Conservation (phyloP, 2,113 vertebrate genomes). For the Pantherophis guttatus region DNA sequence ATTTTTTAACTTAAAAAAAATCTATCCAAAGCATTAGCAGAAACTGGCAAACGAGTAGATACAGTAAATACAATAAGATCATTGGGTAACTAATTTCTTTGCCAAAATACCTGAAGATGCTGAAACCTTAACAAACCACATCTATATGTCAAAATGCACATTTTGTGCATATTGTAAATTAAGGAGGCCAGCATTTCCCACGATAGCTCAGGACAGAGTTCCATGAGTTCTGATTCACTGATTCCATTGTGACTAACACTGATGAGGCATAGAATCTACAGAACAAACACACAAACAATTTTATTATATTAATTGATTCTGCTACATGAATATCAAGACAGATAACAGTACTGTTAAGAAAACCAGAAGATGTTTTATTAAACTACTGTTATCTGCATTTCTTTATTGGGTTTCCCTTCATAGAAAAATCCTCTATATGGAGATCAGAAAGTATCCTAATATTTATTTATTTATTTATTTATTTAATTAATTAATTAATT, state of each 20-base stretch:
- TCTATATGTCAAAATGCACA: conserved; percentile 80
- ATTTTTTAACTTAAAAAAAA: neutral
- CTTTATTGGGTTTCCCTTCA: no score
- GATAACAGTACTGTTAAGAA: neutral
- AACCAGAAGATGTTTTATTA: neutral
- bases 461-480: no score
- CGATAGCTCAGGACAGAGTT: conserved; percentile 82
- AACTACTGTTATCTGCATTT: neutral
- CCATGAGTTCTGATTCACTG: conserved; percentile 89
- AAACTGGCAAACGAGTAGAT: neutral
- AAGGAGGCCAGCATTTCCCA: conserved; percentile 77
- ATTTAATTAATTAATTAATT: no score
- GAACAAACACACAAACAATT: conserved; percentile 7
- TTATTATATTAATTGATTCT: neutral
- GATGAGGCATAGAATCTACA: conserved; percentile 86
- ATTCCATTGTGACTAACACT: conserved; percentile 91
- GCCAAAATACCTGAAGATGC: conserved; percentile 83
- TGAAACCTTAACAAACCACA: conserved; percentile 92
- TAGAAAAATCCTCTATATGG: neutral
- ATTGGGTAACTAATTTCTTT: neutral
- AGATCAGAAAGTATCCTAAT: neutral
- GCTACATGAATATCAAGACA: conserved; percentile 14
- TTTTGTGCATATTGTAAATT: conserved; percentile 77
- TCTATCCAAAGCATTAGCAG: neutral
- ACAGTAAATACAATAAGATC: neutral